Conservation (phyloP, 2,888 invertebrate species). For the Drosophila peninsularis region DNA sequence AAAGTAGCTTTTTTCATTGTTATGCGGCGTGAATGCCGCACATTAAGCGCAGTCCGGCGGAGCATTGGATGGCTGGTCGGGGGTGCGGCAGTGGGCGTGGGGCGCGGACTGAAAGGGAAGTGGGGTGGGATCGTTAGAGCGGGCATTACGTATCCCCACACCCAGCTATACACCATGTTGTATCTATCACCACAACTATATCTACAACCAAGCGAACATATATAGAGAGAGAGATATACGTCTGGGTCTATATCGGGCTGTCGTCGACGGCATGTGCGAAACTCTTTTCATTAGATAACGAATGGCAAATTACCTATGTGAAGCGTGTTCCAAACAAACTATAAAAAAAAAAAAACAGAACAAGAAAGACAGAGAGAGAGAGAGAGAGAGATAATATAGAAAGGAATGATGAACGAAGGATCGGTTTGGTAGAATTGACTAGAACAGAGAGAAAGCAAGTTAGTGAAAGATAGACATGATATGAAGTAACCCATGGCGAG, state of each 20-base stretch:
- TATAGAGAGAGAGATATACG: background rate
- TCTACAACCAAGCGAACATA: background rate
- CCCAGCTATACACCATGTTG: constrained; percentile 21
- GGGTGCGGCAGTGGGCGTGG: background rate
- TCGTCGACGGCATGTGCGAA: constrained; percentile 25
- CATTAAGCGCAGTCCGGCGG: constrained; percentile 58
- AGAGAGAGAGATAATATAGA: background rate
- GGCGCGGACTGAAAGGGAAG: background rate
- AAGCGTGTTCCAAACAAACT: constrained; percentile 12
- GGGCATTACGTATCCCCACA: constrained; percentile 28
- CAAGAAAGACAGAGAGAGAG: background rate
- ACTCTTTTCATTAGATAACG: constrained; percentile 45
- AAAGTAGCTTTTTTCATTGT: constrained; percentile 47
- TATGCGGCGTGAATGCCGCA: constrained; percentile 65
- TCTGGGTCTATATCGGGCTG: constrained; percentile 11
- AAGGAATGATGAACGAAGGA: background rate
- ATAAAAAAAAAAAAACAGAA: background rate
- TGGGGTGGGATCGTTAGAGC: constrained; percentile 6
- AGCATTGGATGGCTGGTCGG: background rate
- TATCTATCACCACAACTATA: constrained; percentile 16
- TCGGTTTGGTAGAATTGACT: background rate
- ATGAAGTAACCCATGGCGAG: background rate
- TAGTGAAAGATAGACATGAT: background rate
- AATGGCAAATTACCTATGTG: constrained; percentile 26
- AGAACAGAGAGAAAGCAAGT: background rate